Base-by-base conservation (phyloP, 2,888 invertebrate species). In the Listrodromus nycthemerus region DNA sequence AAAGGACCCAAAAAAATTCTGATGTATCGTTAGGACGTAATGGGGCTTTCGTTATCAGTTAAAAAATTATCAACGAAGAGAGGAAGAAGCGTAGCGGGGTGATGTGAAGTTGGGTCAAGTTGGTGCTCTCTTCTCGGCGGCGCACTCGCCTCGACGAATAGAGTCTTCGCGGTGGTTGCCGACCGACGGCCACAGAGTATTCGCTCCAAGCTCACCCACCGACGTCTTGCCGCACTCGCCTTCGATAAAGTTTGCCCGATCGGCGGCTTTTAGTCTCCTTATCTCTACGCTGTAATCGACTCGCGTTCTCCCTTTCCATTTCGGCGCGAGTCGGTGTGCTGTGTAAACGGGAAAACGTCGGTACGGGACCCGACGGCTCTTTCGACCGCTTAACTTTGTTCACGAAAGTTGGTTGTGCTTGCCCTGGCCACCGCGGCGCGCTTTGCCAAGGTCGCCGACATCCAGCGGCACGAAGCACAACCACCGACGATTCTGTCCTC, bases 341-440 rank as follows among this genome's bases (percentile, higher is more conserved):
- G 13, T 8, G 67, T 58, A 77, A 80, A 73, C 71, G 70, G 74
- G 77, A 82, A 83, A 83, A 77, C 67, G 80, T 70, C 66, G 80
- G 81, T 82, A 76, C 69, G 65, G 71, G 71, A 67, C 78, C 80
- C 80, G 82, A 67, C 80, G 69, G 80, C 83, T 78, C 86, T 85
- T 83, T 85, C 86, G 82, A 76, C 84, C 89, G 90, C 90, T 91
- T 91, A 93, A 92, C 92, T 93, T 92, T 92, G 92, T 93, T 92
- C 91, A 83, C 88, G 87, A 93, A 93, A 84, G 91, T 92, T 92
- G 76, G 52, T 41, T 41, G 63, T 75, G 71, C 45, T 55, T 67
- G 67, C 45, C 66, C 33, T 41, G 30, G 37, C 45, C 45, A 45
- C 45, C 27, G 30, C 30, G 19, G 10, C 45, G 58, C 55, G 85